Base-by-base conservation (phyloP, 2,888 invertebrate species). In the Hipparchia semele region DNA sequence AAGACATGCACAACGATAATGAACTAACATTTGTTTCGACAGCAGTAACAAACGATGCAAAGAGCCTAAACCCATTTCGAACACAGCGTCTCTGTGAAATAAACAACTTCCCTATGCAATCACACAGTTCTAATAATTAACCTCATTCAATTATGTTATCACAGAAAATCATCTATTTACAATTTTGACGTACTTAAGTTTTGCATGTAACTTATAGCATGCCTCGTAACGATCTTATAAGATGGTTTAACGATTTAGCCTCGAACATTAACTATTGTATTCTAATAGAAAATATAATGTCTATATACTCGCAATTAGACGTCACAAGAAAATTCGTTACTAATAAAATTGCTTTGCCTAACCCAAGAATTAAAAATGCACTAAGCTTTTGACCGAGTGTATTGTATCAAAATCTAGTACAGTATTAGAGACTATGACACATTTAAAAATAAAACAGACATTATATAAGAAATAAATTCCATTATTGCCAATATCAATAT, bases 151-250 rank as follows among this genome's bases (percentile, higher is more conserved):
- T 82, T 90, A 91, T 94, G 92, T 94, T 94, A 94, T 94, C 94
- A 94, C 94, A 94, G 94, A 94, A 94, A 94, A 94, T 93, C 87
- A 94, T 94, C 92, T 94, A 94, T 94, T 91, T 94, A 94, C 94
- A 94, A 93, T 91, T 94, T 94, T 91, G 91, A 91, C 93, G 86
- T 87, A 90, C 90, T 89, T 89, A 87, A 87, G 88, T 91, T 89
- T 87, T 86, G 89, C 90, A 91, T 90, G 86, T 88, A 86, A 82
- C 86, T 87, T 88, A 89, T 85, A 86, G 86, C 87, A 89, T 90
- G 90, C 86, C 84, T 89, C 87, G 89, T 86, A 88, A 89, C 87
- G 85, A 89, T 89, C 87, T 83, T 84, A 79, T 82, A 81, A 85
- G 83, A 87, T 88, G 86, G 84, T 84, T 83, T 84, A 86, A 86